A percentile compares a stretch with the other conserved stretches of the same genome.
These are phyloP conservation scores for Chloroclysta siterata DNA, from an alignment of 2,888 invertebrate species.

Conservation along the genomic window DNA sequence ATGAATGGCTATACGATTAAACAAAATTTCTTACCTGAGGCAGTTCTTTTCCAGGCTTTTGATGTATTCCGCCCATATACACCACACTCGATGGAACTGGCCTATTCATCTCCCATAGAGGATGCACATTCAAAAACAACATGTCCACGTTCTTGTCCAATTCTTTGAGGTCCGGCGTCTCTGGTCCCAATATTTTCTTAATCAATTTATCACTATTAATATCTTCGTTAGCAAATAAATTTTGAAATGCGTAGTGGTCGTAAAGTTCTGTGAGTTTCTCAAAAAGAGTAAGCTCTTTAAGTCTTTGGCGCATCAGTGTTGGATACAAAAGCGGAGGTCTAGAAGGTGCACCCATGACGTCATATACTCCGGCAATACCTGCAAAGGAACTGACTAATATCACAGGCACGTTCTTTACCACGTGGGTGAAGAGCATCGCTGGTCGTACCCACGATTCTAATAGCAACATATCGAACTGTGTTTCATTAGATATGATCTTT, in stretches of 20 bases:
- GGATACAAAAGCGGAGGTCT: slow-evolving; percentile 27
- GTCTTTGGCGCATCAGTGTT: slow-evolving; percentile 17
- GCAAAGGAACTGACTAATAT: slow-evolving; percentile 40
- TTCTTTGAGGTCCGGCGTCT: slow-evolving; percentile 42
- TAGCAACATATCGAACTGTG: slow-evolving; percentile 42
- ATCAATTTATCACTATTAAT: slow-evolving; percentile 32
- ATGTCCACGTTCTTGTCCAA: slow-evolving; percentile 55
- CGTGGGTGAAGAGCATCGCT: slow-evolving; percentile 36
- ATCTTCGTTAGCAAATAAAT: slow-evolving; percentile 19
- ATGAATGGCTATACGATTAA: too few relatives aligned
- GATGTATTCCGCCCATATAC: slow-evolving; percentile 67
- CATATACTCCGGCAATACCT: slow-evolving; percentile 22
- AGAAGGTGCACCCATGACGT: slow-evolving; percentile 26
- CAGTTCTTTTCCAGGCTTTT: slow-evolving; percentile 58
- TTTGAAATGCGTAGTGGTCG: slow-evolving; percentile 22
- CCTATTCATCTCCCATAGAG: slow-evolving; percentile 58
- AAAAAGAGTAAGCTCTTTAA: slow-evolving; percentile 20
- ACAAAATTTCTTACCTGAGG: slow-evolving; percentile 67
- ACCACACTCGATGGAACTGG: slow-evolving; percentile 67
- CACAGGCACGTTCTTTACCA: slow-evolving; percentile 39
- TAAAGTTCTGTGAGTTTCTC: slow-evolving; percentile 34
- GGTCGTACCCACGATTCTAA: slow-evolving; percentile 41
- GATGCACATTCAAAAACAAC: slow-evolving; percentile 67
- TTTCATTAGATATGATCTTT: slow-evolving; percentile 26
- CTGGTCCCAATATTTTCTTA: slow-evolving; percentile 44